These are phyloP conservation scores for Gymnosoma rotundatum DNA, from an alignment of 2,888 invertebrate species.

Conservation along the genomic window DNA sequence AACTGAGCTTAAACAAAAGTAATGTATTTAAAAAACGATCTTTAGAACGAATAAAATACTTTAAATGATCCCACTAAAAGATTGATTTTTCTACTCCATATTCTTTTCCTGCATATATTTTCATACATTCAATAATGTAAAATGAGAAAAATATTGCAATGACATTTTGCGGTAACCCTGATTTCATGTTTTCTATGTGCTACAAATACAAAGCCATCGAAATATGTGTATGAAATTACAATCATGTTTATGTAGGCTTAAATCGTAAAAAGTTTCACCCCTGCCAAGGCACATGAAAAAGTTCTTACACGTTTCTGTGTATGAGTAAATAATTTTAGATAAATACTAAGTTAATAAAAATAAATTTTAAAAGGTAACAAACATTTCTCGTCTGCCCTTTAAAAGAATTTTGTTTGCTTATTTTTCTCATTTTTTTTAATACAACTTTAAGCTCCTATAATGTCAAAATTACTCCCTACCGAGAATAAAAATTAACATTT, in stretches of 20 bases:
- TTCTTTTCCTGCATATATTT: no score
- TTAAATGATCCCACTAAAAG: no score
- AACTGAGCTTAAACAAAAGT: no score
- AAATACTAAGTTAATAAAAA: background rate
- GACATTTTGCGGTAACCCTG: background rate
- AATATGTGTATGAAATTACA: background rate
- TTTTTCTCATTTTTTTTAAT: background rate
- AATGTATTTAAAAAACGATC: no score
- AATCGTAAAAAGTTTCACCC: background rate
- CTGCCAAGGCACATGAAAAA: background rate
- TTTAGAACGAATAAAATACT: no score
- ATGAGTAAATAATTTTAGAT: background rate
- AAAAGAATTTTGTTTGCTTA: background rate
- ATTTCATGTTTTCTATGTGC: background rate
- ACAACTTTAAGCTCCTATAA: conserved; percentile 2
- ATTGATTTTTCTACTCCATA: no score
- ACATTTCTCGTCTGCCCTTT: background rate
- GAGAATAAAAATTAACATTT: no score
- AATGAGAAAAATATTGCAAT: background rate
- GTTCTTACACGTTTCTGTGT: background rate
- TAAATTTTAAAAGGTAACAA: background rate
- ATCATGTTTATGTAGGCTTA: conserved; percentile 39
- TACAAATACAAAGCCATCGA: conserved; percentile 6
- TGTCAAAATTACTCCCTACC: background rate
- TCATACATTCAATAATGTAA: no score